Conservation (phyloP, 2,113 vertebrate genomes). For the Nothobranchius furzeri region DNA sequence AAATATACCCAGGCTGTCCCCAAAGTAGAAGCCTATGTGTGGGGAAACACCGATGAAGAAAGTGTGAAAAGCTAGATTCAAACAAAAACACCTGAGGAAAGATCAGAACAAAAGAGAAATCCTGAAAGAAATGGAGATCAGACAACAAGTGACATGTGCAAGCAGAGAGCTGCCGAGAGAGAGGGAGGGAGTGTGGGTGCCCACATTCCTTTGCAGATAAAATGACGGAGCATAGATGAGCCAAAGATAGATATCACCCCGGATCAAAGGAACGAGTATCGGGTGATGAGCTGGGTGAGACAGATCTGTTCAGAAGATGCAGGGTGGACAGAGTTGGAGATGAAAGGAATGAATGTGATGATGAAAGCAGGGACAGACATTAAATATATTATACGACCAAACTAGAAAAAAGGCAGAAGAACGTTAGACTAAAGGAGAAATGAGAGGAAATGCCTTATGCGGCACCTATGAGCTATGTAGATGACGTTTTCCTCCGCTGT, state of each 20-base stretch:
- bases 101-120: slow-evolving; percentile 17
- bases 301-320: slow-evolving; percentile 25
- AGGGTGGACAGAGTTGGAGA: slow-evolving; percentile 4
- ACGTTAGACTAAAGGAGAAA: no score
- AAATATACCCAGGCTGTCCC: slow-evolving; percentile 18
- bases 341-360: slow-evolving; percentile 1
- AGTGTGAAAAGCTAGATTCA: slow-evolving; percentile 16
- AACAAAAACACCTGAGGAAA: slow-evolving; percentile 10
- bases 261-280: slow-evolving; percentile 19
- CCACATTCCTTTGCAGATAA: slow-evolving; percentile 36
- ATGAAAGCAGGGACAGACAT: slow-evolving; percentile 4
- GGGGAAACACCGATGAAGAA: neutral
- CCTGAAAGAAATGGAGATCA: slow-evolving; percentile 16
- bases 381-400: no score
- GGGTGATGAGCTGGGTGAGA: slow-evolving; percentile 23
- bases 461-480: neutral
- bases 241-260: slow-evolving; percentile 46
- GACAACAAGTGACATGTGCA: slow-evolving; percentile 5
- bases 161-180: slow-evolving; percentile 14
- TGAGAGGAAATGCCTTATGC: no score
- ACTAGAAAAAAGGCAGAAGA: no score
- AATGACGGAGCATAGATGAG: slow-evolving; percentile 31
- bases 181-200: neutral
- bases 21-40: neutral
- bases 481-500: no score